A percentile compares a stretch with the other conserved stretches of the same genome.
Evolutionary conservation across 2,888 invertebrate genomes (phyloP).

Genomic region (Pseudolycoriella hygida): DNA sequence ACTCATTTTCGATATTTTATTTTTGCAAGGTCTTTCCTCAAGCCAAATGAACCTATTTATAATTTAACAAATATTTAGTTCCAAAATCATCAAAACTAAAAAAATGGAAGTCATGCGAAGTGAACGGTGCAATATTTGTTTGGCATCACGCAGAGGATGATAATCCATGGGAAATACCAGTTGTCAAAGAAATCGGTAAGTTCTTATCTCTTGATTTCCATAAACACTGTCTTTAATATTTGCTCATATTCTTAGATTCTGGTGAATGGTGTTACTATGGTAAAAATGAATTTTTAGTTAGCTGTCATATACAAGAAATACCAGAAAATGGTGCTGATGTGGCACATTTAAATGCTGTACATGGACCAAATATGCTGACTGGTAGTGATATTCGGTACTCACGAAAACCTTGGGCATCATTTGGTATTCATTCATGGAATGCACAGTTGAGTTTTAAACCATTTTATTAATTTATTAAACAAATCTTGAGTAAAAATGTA

Average conservation of each 20-base stretch:
- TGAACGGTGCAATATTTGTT: slow-evolving; percentile 56
- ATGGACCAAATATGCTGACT: slow-evolving; percentile 41
- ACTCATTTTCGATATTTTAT: too few relatives aligned
- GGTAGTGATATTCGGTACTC: slow-evolving; percentile 28
- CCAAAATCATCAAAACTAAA: slow-evolving; percentile 50
- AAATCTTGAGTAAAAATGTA: too few relatives aligned
- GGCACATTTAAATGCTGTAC: slow-evolving; percentile 61
- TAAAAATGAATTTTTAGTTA: slow-evolving; percentile 57
- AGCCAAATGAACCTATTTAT: too few relatives aligned
- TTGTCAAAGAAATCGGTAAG: slow-evolving; percentile 32
- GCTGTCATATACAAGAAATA: slow-evolving; percentile 72
- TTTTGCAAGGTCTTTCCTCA: too few relatives aligned
- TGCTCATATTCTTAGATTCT: slow-evolving; percentile 13
- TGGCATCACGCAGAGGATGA: slow-evolving; percentile 65
- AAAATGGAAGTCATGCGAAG: slow-evolving; percentile 49
- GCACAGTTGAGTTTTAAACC: slow-evolving; percentile 22
- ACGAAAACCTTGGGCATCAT: slow-evolving; percentile 20
- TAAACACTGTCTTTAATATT: too few relatives aligned
- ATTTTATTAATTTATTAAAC: background rate
- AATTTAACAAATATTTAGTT: slow-evolving; percentile 29
- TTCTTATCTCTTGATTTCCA: too few relatives aligned
- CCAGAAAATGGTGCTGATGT: slow-evolving; percentile 82
- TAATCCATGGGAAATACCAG: slow-evolving; percentile 51
- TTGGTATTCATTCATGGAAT: slow-evolving; percentile 37
- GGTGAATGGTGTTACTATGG: slow-evolving; percentile 50